A percentile compares a stretch with the other conserved stretches of the same genome.
Evolutionary conservation across 2,797 vertebrate species (phyloP).

Genomic region (Buceros bicornis): DNA sequence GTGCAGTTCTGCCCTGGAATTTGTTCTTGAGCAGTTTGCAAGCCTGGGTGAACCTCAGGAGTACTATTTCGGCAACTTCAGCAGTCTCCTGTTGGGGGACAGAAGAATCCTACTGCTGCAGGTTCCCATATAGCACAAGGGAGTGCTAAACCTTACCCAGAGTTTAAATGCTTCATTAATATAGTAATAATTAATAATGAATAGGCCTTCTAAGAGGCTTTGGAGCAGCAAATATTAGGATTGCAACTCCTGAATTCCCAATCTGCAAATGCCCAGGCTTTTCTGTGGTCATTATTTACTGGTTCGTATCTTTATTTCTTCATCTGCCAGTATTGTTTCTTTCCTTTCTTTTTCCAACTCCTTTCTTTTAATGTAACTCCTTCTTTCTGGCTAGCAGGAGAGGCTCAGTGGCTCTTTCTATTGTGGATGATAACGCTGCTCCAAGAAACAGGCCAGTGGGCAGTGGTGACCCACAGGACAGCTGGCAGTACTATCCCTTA

Average conservation of each 20-base stretch:
- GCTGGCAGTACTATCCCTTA: background rate
- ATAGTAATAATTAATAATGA: background rate
- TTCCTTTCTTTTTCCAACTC: background rate
- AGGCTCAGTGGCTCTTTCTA: background rate
- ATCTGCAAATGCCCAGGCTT: background rate
- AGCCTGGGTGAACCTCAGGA: background rate
- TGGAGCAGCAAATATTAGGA: background rate
- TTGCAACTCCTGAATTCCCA: background rate
- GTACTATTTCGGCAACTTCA: background rate
- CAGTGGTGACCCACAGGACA: background rate
- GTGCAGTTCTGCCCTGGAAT: background rate
- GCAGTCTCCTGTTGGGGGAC: background rate
- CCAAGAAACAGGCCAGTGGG: background rate
- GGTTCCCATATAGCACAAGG: background rate
- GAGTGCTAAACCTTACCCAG: background rate
- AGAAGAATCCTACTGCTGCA: background rate
- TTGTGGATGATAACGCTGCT: background rate
- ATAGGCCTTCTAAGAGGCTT: background rate
- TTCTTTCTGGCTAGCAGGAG: background rate
- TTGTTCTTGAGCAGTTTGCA: background rate
- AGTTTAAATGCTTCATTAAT: background rate
- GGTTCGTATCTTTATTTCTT: background rate
- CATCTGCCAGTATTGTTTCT: background rate
- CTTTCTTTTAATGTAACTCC: background rate
- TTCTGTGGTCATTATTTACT: background rate